Base-by-base conservation (phyloP, 2,888 invertebrate genomes). In the Perizoma affinitatum region DNA sequence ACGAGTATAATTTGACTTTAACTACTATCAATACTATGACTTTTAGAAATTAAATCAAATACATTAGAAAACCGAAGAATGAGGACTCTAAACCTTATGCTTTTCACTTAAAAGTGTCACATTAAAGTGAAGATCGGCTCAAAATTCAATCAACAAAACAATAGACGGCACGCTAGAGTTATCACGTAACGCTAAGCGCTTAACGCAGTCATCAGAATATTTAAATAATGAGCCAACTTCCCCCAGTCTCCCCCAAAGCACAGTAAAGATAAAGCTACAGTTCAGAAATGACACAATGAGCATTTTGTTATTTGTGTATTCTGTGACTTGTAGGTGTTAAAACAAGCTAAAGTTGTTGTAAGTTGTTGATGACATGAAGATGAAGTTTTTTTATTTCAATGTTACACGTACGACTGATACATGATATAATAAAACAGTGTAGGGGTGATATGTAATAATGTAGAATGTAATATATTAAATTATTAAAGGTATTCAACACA, bases 131-230 rank as follows among this genome's bases (percentile, higher is more conserved):
- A 51, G 52, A 51, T 71, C 62, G 59, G 48, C 65, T 80, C 79
- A 80, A 78, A 84, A 83, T 80, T 84, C 85, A 86, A 87, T 88
- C 87, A 86, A 85, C 82, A 80, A 82, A 83, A 88, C 88, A 88
- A 88, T 84, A 78, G 83, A 42, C 58, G 48, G 46, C 52, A 58
- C 76, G 71, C 69, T 75, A 78, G 82, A 84, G 79, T 84, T 86
- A 85, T 85, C 83, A 72, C 78, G 74, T 87, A 83, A 83, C 78
- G 80, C 80, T 81, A 81, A 83, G 73, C 79, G 79, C 87, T 90
- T 86, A 87, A 84, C 84, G 86, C 83, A 84, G 78, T 87, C 87
- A 82, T 86, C 83, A 82, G 86, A 84, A 89, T 90, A 89, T 90
- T 90, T 88, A 88, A 90, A 90, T 91, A 89, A 90, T 81, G 83